phyloP scores from a whole-genome alignment of 1,140 invertebrate species.

The Drosophila seguyi region DNA sequence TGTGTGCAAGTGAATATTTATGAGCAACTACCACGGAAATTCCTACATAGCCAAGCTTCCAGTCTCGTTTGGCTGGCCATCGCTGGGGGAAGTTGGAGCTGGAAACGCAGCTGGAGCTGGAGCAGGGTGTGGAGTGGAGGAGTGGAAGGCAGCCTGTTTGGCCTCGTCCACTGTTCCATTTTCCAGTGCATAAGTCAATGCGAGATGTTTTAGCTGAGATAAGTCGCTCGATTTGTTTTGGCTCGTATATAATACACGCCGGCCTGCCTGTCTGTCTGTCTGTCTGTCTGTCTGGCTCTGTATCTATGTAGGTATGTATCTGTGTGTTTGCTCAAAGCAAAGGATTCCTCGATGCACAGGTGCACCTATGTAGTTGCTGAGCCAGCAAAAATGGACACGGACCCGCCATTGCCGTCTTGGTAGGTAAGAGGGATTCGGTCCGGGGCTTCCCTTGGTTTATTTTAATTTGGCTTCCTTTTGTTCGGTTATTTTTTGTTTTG shows the following conservation, averaged over 20 bases:
- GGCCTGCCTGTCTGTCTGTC: constrained; percentile 25
- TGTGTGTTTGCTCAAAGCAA: constrained; percentile 72
- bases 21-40: constrained; percentile 77
- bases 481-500: constrained; percentile 45
- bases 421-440: constrained; percentile 32
- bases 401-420: constrained; percentile 32
- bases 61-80: constrained; percentile 64
- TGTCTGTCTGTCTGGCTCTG: constrained; percentile 20
- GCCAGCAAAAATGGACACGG: constrained; percentile 56
- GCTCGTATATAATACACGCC: constrained; percentile 52
- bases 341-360: constrained; percentile 77
- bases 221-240: constrained; percentile 83
- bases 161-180: constrained; percentile 74
- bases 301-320: constrained; percentile 19
- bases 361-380: constrained; percentile 68
- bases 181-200: constrained; percentile 83
- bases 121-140: background rate
- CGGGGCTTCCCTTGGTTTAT: constrained; percentile 59
- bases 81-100: constrained; percentile 46
- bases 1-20: constrained; percentile 65
- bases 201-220: constrained; percentile 79
- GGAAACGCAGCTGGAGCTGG: background rate
- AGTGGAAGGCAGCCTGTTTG: constrained; percentile 35
- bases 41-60: constrained; percentile 67
- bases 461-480: constrained; percentile 65